phyloP scores from a whole-genome alignment of 2,888 invertebrate genomes.

The Litoditis marina region DNA sequence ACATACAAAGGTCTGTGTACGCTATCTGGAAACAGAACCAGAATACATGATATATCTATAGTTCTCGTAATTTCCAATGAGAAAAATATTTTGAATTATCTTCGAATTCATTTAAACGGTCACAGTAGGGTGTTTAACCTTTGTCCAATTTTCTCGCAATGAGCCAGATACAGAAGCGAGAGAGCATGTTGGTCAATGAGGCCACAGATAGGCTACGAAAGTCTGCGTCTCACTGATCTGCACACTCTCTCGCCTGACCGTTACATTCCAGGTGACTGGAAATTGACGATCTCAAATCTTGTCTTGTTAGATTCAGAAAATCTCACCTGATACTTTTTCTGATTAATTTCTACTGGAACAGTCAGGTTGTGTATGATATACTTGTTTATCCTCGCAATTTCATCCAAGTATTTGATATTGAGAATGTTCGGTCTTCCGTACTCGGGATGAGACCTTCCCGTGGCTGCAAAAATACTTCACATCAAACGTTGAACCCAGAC shows the following conservation, averaged over 20 bases:
- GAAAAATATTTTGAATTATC: too few relatives aligned
- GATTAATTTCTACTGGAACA: slow-evolving; percentile 48
- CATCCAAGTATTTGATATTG: slow-evolving; percentile 49
- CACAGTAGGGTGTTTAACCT: too few relatives aligned
- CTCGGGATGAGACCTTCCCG: slow-evolving; percentile 43
- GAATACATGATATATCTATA: background rate
- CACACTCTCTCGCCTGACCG: too few relatives aligned
- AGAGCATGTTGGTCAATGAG: too few relatives aligned
- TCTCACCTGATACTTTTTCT: slow-evolving; percentile 41
- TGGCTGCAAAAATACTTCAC: slow-evolving; percentile 18
- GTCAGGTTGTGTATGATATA: slow-evolving; percentile 58
- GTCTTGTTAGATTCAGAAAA: background rate
- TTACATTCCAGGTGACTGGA: too few relatives aligned
- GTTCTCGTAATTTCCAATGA: background rate
- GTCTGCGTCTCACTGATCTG: too few relatives aligned
- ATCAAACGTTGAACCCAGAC: background rate
- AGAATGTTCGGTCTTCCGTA: slow-evolving; percentile 57
- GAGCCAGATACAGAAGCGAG: too few relatives aligned
- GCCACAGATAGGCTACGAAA: too few relatives aligned
- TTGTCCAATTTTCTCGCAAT: too few relatives aligned
- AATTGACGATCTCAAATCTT: background rate
- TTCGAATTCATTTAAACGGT: too few relatives aligned
- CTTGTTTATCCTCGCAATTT: slow-evolving; percentile 57
- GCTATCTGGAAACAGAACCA: slow-evolving; percentile 68
- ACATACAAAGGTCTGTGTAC: slow-evolving; percentile 78